These are phyloP conservation scores for Cremastobaeus sp. DNA, from an alignment of 2,888 invertebrate species.

Conservation along the genomic window DNA sequence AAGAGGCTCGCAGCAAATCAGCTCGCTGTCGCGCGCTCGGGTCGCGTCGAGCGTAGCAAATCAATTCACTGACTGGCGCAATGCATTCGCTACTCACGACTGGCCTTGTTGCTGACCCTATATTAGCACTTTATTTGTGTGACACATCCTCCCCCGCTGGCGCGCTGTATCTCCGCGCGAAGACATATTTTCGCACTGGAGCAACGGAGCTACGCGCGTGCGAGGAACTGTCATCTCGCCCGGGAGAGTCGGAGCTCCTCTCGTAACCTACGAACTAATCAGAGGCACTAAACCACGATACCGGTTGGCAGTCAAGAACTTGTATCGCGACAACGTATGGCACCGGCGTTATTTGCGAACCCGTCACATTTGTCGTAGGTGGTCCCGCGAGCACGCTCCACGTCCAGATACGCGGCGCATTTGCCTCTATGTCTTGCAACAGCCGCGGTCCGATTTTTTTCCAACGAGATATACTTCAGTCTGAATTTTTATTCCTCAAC, in stretches of 20 bases:
- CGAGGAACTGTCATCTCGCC: slow-evolving; percentile 46
- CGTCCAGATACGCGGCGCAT: slow-evolving; percentile 40
- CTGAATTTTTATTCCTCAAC: not conserved
- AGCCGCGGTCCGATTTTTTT: slow-evolving; percentile 1
- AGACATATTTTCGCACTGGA: slow-evolving; percentile 23
- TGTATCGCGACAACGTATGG: slow-evolving; percentile 69
- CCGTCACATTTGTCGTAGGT: slow-evolving; percentile 77
- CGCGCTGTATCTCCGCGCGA: slow-evolving; percentile 1
- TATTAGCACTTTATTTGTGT: slow-evolving; percentile 57
- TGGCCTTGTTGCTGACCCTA: slow-evolving; percentile 53
- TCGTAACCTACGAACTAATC: slow-evolving; percentile 72
- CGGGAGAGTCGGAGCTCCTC: slow-evolving; percentile 58
- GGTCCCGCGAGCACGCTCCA: slow-evolving; percentile 65
- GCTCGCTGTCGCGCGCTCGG: slow-evolving; percentile 37
- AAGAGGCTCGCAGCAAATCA: slow-evolving; percentile 44
- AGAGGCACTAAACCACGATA: slow-evolving; percentile 77
- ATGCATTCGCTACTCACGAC: slow-evolving; percentile 56
- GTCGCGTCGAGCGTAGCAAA: slow-evolving; percentile 53
- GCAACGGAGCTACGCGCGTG: too few species aligned
- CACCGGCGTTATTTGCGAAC: slow-evolving; percentile 72
- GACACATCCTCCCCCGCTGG: slow-evolving; percentile 12
- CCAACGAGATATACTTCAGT: slow-evolving; percentile 16
- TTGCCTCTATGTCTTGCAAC: slow-evolving; percentile 27
- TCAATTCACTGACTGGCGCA: slow-evolving; percentile 55
- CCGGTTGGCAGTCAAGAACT: slow-evolving; percentile 71